phyloP scores from a whole-genome alignment of 2,113 vertebrate genomes.

The Leptosomus discolor region DNA sequence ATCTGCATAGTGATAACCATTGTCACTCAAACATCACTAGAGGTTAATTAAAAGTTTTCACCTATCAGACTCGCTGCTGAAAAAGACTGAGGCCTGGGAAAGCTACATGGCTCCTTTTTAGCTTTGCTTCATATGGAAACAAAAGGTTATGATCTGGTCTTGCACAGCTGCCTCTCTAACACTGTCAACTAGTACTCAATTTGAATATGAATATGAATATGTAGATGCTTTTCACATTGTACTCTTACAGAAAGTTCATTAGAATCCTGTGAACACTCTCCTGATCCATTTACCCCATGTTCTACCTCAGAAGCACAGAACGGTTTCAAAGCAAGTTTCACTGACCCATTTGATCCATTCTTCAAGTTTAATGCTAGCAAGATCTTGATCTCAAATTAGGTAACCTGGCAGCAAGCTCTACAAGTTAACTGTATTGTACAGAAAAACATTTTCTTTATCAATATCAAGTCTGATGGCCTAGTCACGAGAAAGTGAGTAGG shows the following conservation, averaged over 20 bases:
- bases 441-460: not conserved
- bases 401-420: not conserved
- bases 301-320: not conserved
- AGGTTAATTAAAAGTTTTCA: not conserved
- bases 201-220: not conserved
- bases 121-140: not conserved
- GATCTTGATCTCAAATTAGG: not conserved
- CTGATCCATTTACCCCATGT: not conserved
- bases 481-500: accelerated
- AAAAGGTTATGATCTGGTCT: not conserved
- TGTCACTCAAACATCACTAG: not conserved
- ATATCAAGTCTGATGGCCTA: not conserved
- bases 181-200: not conserved
- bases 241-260: not conserved
- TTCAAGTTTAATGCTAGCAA: not conserved
- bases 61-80: not conserved
- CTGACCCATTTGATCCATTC: not conserved
- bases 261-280: not conserved
- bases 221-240: not conserved
- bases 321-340: not conserved
- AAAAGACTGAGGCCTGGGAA: not conserved
- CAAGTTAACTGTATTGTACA: not conserved
- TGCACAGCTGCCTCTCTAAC: not conserved
- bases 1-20: not conserved
- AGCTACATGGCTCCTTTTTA: not conserved